These are phyloP conservation scores for Apotomis turbidana DNA, from an alignment of 2,888 invertebrate species.

Conservation along the genomic window DNA sequence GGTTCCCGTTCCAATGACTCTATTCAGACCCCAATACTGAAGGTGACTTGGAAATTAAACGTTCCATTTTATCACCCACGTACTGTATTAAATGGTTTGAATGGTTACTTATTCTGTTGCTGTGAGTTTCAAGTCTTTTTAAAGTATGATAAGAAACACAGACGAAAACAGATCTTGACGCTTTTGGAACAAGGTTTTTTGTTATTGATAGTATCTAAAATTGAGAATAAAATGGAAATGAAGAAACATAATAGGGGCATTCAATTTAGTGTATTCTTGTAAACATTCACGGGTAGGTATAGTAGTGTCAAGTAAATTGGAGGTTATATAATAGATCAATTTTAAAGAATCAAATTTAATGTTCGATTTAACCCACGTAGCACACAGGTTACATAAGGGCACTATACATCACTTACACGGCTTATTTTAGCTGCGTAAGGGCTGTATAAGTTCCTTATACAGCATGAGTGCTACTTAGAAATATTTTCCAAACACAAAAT, in stretches of 20 bases:
- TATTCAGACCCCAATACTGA: constrained; percentile 43
- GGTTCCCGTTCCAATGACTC: constrained; percentile 48
- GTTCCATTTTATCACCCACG: constrained; percentile 47
- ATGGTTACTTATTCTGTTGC: constrained; percentile 32
- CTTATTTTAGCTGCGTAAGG: too few relatives aligned
- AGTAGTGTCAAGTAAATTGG: too few relatives aligned
- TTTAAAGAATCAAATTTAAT: too few relatives aligned
- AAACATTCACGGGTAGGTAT: not conserved
- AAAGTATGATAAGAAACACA: constrained; percentile 9
- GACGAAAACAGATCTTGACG: constrained; percentile 2
- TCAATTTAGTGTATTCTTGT: constrained; percentile 1
- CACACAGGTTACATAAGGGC: too few relatives aligned
- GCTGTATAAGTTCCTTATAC: too few relatives aligned
- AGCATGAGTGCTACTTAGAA: too few relatives aligned
- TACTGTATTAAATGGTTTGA: constrained; percentile 42
- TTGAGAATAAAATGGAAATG: constrained; percentile 4
- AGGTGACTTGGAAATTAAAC: constrained; percentile 47
- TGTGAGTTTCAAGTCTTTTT: constrained; percentile 24
- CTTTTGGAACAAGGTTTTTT: not conserved
- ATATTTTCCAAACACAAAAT: too few relatives aligned
- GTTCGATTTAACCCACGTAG: too few relatives aligned
- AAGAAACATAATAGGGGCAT: not conserved
- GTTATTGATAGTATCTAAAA: not conserved
- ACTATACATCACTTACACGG: too few relatives aligned
- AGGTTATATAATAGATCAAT: too few relatives aligned